These are phyloP conservation scores for Lucilia sericata DNA, from an alignment of 1,140 invertebrate genomes.

Conservation along the genomic window DNA sequence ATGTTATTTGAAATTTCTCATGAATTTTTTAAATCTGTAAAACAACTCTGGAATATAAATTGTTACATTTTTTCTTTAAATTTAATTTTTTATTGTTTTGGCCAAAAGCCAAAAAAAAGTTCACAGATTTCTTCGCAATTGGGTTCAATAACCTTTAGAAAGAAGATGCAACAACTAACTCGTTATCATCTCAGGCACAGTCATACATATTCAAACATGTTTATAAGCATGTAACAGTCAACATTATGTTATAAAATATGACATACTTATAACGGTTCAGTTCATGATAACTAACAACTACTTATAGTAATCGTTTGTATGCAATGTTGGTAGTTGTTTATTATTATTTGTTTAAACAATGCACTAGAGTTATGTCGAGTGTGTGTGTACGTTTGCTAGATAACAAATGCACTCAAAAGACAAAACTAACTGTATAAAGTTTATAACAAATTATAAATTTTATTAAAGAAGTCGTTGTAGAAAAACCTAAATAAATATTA, in stretches of 20 bases:
- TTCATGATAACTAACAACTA: background rate
- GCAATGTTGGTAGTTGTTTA: background rate
- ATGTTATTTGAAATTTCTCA: too few species aligned
- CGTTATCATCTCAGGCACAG: background rate
- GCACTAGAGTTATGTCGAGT: too few species aligned
- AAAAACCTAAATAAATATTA: conserved; percentile 30
- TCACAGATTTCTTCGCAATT: background rate
- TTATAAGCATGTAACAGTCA: background rate
- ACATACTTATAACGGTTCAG: conserved; percentile 26
- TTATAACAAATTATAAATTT: too few species aligned
- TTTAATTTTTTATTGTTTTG: background rate
- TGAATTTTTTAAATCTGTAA: background rate
- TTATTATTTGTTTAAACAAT: background rate
- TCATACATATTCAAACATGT: background rate
- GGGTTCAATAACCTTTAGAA: background rate
- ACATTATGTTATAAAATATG: background rate
- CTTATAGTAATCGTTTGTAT: background rate
- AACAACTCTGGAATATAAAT: background rate
- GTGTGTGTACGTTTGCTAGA: too few species aligned
- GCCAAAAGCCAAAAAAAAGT: background rate
- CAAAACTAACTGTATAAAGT: too few species aligned
- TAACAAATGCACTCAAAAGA: too few species aligned
- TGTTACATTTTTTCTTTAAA: background rate
- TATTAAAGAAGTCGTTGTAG: too few species aligned
- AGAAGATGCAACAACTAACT: background rate